These are phyloP conservation scores for Holothuria glaberrima DNA, from an alignment of 35 echinoderm and acorn worm species.

Conservation along the genomic window DNA sequence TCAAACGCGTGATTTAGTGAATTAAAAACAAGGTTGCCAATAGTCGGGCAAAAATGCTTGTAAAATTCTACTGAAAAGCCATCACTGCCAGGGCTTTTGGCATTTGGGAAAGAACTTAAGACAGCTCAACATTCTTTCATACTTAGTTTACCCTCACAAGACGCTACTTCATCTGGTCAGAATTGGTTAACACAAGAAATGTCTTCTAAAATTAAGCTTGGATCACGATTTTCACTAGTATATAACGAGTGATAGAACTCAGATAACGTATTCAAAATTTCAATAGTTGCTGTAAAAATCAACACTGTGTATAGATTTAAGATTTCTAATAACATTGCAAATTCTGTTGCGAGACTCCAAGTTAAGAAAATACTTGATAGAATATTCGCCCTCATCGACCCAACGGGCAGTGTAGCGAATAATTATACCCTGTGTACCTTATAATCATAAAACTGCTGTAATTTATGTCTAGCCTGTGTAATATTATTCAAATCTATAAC, in stretches of 20 bases:
- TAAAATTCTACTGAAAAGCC: conserved; percentile 53
- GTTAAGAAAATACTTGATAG: conserved; percentile 10
- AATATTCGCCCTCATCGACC: conserved; percentile 1
- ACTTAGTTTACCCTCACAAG: conserved; percentile 23
- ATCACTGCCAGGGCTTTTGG: conserved; percentile 43
- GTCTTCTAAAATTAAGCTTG: background rate
- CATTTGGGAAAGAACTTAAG: conserved; percentile 20
- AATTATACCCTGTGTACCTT: conserved; percentile 33
- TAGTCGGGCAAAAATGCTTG: conserved; percentile 44
- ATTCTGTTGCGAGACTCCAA: background rate
- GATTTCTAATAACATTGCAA: conserved; percentile 15
- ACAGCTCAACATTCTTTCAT: conserved; percentile 37
- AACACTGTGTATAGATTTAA: background rate
- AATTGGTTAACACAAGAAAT: conserved; percentile 4
- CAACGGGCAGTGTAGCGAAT: background rate
- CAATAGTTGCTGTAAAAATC: background rate
- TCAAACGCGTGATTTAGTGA: conserved; percentile 35
- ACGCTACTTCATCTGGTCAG: background rate
- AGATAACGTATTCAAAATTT: conserved; percentile 26
- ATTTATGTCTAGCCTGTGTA: background rate
- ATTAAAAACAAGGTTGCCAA: conserved; percentile 8
- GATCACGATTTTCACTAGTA: background rate
- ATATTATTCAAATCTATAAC: background rate
- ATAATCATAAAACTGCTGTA: conserved; percentile 31
- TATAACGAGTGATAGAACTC: conserved; percentile 23